These are phyloP conservation scores for Drosophila navojoa DNA, from an alignment of 1,140 invertebrate genomes.

Conservation along the genomic window DNA sequence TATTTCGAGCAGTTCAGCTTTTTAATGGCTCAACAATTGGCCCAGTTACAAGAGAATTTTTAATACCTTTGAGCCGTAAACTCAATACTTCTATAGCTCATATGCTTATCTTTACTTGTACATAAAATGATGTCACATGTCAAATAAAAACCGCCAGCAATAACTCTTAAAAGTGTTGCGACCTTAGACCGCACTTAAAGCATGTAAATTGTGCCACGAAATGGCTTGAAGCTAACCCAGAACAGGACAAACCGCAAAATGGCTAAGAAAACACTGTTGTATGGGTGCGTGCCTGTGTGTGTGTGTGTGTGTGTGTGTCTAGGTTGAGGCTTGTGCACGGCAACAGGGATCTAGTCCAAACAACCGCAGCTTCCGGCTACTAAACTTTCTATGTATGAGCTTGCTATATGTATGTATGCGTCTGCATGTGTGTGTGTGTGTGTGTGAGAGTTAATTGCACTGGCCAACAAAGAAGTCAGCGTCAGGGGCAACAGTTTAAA, in stretches of 20 bases:
- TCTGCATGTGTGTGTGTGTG: conserved; percentile 7
- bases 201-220: conserved; percentile 26
- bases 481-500: conserved; percentile 48
- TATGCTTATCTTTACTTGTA: too few relatives aligned
- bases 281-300: conserved; percentile 1
- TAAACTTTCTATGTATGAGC: background rate
- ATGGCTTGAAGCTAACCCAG: conserved; percentile 5
- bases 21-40: too few relatives aligned
- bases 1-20: too few relatives aligned
- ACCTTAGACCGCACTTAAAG: background rate
- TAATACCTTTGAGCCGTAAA: too few relatives aligned
- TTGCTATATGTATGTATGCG: conserved; percentile 5
- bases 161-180: background rate
- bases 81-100: too few relatives aligned
- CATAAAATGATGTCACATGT: background rate
- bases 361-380: conserved; percentile 31
- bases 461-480: conserved; percentile 26
- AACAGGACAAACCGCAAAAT: conserved; percentile 8
- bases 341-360: background rate
- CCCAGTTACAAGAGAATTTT: too few relatives aligned
- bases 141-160: background rate
- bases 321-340: background rate
- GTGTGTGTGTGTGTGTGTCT: conserved; percentile 6
- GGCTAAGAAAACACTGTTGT: conserved; percentile 20
- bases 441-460: conserved; percentile 67